A percentile compares a stretch with the other conserved stretches of the same genome.
phyloP scores from a whole-genome alignment of 2,888 invertebrate species.

The Alloplasta piceator region DNA sequence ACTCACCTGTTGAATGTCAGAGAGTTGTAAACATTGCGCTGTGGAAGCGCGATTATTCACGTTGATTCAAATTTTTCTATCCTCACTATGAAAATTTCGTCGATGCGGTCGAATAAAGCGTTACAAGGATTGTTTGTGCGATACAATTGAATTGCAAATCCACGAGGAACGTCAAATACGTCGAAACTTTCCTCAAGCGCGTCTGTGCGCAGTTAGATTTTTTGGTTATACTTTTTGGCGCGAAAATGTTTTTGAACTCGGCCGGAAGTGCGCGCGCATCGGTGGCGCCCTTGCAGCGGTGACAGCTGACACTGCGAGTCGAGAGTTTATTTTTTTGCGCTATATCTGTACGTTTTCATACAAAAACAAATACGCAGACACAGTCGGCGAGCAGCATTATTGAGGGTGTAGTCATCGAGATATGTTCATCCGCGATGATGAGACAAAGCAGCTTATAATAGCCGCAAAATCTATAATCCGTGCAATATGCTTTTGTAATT shows the following conservation, averaged over 20 bases:
- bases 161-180: not conserved
- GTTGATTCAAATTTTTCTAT: not conserved
- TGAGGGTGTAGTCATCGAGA: slow-evolving; percentile 54
- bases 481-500: slow-evolving; percentile 54
- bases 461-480: slow-evolving; percentile 49
- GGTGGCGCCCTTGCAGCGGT: slow-evolving; percentile 43
- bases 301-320: not conserved
- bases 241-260: slow-evolving; percentile 31
- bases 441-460: slow-evolving; percentile 55
- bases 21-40: slow-evolving; percentile 32
- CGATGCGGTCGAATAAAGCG: not conserved
- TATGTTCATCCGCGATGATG: slow-evolving; percentile 30
- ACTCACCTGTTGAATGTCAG: slow-evolving; percentile 58
- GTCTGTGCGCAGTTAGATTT: slow-evolving; percentile 31
- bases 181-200: slow-evolving; percentile 3
- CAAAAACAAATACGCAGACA: slow-evolving; percentile 23
- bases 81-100: not conserved
- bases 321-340: too few relatives aligned
- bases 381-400: slow-evolving; percentile 52
- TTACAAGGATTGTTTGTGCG: not conserved
- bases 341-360: slow-evolving; percentile 16
- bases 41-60: not conserved
- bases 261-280: slow-evolving; percentile 25
- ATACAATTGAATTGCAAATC: too few relatives aligned
- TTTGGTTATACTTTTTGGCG: slow-evolving; percentile 28